Conservation (phyloP, 2,113 vertebrate species). For the Merops nubicus region DNA sequence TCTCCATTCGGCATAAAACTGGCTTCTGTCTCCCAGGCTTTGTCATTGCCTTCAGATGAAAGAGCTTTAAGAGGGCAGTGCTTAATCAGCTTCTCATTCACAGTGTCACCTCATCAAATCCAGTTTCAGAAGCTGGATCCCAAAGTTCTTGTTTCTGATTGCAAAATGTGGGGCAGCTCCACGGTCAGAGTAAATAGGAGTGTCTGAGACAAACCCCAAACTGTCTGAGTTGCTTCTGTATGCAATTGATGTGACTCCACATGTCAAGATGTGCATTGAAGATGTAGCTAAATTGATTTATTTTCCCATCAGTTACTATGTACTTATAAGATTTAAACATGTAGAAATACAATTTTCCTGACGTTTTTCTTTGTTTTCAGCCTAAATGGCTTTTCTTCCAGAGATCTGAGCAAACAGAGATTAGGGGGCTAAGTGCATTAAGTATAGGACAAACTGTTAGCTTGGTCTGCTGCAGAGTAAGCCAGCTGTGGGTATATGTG, state of each 20-base stretch:
- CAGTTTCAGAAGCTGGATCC: background rate
- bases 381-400: background rate
- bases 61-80: background rate
- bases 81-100: background rate
- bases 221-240: background rate
- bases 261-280: background rate
- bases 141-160: background rate
- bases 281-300: background rate
- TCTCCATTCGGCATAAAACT: background rate
- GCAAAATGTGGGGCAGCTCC: background rate
- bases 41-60: background rate
- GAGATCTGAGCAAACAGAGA: background rate
- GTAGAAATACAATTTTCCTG: background rate
- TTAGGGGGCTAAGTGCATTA: background rate
- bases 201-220: background rate
- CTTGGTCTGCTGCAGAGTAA: background rate
- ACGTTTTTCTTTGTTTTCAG: background rate
- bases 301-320: background rate
- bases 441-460: background rate
- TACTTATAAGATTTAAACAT: background rate
- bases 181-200: background rate
- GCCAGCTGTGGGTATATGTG: too few species aligned
- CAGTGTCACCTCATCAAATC: background rate
- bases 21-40: background rate
- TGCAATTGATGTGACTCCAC: background rate